phyloP scores from a whole-genome alignment of 2,888 invertebrate species.

The Agapostemon virescens region DNA sequence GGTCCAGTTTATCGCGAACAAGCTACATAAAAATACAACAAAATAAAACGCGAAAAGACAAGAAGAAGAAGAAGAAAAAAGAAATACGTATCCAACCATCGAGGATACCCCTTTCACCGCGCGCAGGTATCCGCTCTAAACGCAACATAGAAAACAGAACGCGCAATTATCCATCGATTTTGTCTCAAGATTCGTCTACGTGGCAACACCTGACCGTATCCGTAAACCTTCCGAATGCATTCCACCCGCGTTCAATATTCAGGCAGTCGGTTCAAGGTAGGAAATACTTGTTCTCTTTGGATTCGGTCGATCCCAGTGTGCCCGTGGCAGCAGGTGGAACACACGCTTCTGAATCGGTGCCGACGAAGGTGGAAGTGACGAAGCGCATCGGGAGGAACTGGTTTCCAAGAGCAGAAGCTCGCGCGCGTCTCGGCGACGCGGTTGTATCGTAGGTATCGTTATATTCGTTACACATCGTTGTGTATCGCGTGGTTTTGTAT shows the following conservation, averaged over 20 bases:
- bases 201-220: background rate
- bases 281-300: constrained; percentile 28
- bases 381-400: constrained; percentile 61
- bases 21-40: too few relatives aligned
- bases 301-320: background rate
- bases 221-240: background rate
- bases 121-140: too few relatives aligned
- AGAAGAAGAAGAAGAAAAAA: too few relatives aligned
- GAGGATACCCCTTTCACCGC: too few relatives aligned
- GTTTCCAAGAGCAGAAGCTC: constrained; percentile 57
- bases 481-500: too few relatives aligned
- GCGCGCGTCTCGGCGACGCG: background rate
- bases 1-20: too few relatives aligned
- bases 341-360: constrained; percentile 53
- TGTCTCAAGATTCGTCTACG: background rate
- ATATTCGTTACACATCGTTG: too few relatives aligned
- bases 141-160: background rate
- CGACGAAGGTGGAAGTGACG: constrained; percentile 59
- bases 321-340: constrained; percentile 58
- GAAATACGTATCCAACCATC: too few relatives aligned
- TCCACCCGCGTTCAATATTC: constrained; percentile 17
- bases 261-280: constrained; percentile 41
- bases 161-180: background rate
- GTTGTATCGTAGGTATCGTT: background rate
- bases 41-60: too few relatives aligned